phyloP scores from a whole-genome alignment of 2,888 invertebrate species.

The Thecophora atra region DNA sequence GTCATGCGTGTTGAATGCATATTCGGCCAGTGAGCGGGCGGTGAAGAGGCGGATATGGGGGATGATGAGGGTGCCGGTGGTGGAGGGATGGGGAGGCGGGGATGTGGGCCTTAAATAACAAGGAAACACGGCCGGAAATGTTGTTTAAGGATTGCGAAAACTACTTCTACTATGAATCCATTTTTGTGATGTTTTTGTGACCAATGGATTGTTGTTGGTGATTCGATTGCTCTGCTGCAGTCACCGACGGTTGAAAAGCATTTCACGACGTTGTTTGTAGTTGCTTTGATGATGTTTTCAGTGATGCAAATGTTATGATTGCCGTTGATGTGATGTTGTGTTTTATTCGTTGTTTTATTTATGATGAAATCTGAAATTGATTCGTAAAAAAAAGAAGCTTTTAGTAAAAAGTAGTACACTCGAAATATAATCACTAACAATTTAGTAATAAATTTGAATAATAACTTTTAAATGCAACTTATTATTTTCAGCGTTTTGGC shows the following conservation, averaged over 20 bases:
- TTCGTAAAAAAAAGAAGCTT: too few species aligned
- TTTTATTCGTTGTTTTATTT: too few species aligned
- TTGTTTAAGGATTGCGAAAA: constrained; percentile 7
- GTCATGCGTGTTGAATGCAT: constrained; percentile 41
- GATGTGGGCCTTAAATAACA: background rate
- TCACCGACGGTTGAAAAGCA: constrained; percentile 7
- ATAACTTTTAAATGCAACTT: too few species aligned
- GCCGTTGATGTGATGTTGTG: too few species aligned
- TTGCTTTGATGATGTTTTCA: constrained; percentile 3
- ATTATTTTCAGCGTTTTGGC: too few species aligned
- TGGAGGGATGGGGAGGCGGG: background rate
- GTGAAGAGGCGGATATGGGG: background rate
- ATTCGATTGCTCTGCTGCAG: background rate
- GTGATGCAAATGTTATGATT: too few species aligned
- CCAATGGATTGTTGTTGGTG: background rate
- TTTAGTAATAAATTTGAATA: too few species aligned
- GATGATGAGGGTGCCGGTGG: background rate
- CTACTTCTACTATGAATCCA: background rate
- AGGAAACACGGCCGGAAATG: background rate
- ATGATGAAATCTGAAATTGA: too few species aligned
- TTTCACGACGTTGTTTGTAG: constrained; percentile 31
- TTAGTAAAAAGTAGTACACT: too few species aligned
- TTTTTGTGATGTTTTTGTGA: constrained; percentile 11
- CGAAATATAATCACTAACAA: too few species aligned
- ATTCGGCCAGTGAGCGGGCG: constrained; percentile 28